Evolutionary conservation across 2,797 vertebrate species (phyloP), one percentile per base, ranked within the genome.

Genomic region (Phyllotis vaccarum): DNA sequence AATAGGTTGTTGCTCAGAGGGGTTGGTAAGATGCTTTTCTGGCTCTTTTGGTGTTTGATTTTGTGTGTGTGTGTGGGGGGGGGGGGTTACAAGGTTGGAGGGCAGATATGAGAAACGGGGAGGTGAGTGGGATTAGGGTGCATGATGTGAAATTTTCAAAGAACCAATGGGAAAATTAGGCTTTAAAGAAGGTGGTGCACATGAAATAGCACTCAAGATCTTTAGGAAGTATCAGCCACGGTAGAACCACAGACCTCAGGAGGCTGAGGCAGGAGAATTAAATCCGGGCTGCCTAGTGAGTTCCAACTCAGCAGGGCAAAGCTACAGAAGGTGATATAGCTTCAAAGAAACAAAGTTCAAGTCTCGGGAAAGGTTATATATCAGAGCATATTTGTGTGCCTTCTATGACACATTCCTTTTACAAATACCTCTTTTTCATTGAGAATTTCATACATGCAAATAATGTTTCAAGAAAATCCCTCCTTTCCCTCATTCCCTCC

Each of bases 391-490:
- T 87, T 90, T 95, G 8, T 43, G 83, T 37, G 80, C 64, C 46
- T 90, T 97, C 62, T 86, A 64, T 19, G 91, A 89, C 90, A 97
- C 90, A 83, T 96, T 49, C n/a, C 43, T 96, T 76, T 94, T 75
- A 93, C 27, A 90, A 93, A 66, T 66, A 22, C 76, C 2, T 19
- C 56, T 90, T 90, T 91, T 70, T 40, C 80, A 86, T 56, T 93
- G 27, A 34, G 40, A 64, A 62, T 22, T 43, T 83, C 40, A 46
- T 62, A 31, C 17, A 37, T 46, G 40, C 29, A 46, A 12, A 46
- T 29, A 62, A 27, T 21, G 19, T 46, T 64, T 64, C 27, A 7
- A 34, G 46, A 5, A 34, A 43, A 64, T 83, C 17, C 37, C 58
- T 62, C 14, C 24, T 62, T 82, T 83, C 27, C 60, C 81, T 46